Conservation (phyloP, 2,797 vertebrate genomes). For the Holocentrus rufus region DNA sequence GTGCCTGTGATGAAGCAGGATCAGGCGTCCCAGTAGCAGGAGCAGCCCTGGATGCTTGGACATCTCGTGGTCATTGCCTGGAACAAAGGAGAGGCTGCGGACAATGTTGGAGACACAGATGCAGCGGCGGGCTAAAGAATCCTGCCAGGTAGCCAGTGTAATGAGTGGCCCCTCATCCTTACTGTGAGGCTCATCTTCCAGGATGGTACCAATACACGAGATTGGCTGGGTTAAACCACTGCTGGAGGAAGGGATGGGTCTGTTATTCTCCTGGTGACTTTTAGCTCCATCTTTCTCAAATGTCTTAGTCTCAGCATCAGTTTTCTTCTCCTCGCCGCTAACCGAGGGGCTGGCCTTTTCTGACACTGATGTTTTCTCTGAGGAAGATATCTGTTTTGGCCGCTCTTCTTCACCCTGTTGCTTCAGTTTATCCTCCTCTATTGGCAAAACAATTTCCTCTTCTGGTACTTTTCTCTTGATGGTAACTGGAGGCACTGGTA, state of each 20-base stretch:
- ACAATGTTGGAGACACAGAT: slow-evolving; percentile 97
- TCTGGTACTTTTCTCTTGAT: slow-evolving; percentile 65
- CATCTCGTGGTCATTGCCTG: slow-evolving; percentile 98
- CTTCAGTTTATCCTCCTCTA: slow-evolving; percentile 78
- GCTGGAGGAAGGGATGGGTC: slow-evolving; percentile 80
- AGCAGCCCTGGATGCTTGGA: slow-evolving; percentile 96
- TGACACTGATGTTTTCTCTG: slow-evolving; percentile 64
- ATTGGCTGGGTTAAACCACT: slow-evolving; percentile 79
- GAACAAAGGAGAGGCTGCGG: slow-evolving; percentile 97
- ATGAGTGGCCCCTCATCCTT: slow-evolving; percentile 97
- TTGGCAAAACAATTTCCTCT: slow-evolving; percentile 64
- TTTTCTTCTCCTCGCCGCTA: slow-evolving; percentile 74
- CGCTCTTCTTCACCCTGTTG: slow-evolving; percentile 70
- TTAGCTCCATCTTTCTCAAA: slow-evolving; percentile 74
- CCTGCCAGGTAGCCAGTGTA: slow-evolving; percentile 95
- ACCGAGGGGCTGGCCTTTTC: slow-evolving; percentile 77
- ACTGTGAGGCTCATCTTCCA: slow-evolving; percentile 98
- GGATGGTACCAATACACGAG: slow-evolving; percentile 85
- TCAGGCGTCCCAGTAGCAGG: slow-evolving; percentile 93
- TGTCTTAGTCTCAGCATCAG: slow-evolving; percentile 78
- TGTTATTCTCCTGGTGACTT: slow-evolving; percentile 78
- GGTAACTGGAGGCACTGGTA: slow-evolving; percentile 71
- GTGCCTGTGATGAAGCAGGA: slow-evolving; percentile 96
- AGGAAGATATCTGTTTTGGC: slow-evolving; percentile 54
- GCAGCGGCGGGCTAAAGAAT: slow-evolving; percentile 94